phyloP scores from a whole-genome alignment of 2,888 invertebrate species.

The Caenorhabditis sp. region DNA sequence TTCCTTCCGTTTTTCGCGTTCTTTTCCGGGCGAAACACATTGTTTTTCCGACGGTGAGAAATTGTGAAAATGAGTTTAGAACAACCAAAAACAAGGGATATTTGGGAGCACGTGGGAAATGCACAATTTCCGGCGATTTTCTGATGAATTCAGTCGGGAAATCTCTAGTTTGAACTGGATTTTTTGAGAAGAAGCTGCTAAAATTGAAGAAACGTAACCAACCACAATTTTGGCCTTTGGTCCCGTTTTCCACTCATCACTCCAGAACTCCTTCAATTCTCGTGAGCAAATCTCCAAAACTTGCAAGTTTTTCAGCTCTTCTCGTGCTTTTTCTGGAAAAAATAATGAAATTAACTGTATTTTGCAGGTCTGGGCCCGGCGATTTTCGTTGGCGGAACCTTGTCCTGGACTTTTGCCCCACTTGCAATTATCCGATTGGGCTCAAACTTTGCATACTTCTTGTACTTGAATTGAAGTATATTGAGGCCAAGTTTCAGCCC shows the following conservation, averaged over 20 bases:
- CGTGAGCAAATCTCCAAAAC: constrained; percentile 69
- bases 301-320: constrained; percentile 65
- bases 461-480: no score
- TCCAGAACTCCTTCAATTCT: constrained; percentile 52
- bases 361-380: no score
- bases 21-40: constrained; percentile 15
- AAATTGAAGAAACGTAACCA: no score
- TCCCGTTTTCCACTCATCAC: constrained; percentile 50
- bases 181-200: constrained; percentile 8
- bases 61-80: neutral
- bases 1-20: neutral
- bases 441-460: no score
- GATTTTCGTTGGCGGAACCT: no score
- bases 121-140: neutral
- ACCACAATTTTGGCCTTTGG: constrained; percentile 45
- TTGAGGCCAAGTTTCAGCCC: no score
- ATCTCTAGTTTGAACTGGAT: neutral
- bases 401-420: no score
- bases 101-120: neutral
- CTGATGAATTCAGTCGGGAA: no score
- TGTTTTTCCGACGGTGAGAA: neutral
- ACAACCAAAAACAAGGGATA: neutral
- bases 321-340: constrained; percentile 72
- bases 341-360: no score
- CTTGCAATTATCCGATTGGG: no score